Conservation (phyloP, 35 echinoderm and acorn worm genomes). For the Apostichopus parvimensis region DNA sequence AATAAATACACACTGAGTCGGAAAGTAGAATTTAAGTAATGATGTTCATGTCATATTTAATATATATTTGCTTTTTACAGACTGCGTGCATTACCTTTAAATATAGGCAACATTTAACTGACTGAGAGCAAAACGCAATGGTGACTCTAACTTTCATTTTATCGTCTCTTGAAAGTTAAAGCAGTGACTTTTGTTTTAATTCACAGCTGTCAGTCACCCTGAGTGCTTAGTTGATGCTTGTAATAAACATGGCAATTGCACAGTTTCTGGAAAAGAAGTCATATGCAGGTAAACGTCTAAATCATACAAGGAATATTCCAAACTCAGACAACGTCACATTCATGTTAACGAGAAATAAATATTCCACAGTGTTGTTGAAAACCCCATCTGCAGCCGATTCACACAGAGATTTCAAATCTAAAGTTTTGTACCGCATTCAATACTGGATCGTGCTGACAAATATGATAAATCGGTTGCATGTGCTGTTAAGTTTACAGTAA, state of each 20-base stretch:
- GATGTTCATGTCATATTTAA: neutral
- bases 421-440: too few species aligned
- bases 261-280: neutral
- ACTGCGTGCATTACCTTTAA: neutral
- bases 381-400: too few species aligned
- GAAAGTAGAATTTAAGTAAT: neutral
- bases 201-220: conserved; percentile 8
- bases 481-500: too few species aligned
- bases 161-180: neutral
- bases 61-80: neutral
- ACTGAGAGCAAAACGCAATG: neutral
- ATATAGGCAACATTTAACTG: neutral
- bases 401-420: too few species aligned
- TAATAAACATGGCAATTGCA: neutral
- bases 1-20: neutral
- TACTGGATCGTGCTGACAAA: too few species aligned
- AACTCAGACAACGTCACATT: neutral
- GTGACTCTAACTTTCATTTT: neutral
- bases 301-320: neutral
- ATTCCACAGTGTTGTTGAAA: neutral
- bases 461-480: too few species aligned
- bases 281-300: neutral
- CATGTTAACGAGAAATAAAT: too few species aligned
- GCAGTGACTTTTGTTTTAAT: neutral
- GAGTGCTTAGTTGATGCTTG: neutral